Evolutionary conservation across 1,140 invertebrate species (phyloP).

Genomic region (Bombus affinis): DNA sequence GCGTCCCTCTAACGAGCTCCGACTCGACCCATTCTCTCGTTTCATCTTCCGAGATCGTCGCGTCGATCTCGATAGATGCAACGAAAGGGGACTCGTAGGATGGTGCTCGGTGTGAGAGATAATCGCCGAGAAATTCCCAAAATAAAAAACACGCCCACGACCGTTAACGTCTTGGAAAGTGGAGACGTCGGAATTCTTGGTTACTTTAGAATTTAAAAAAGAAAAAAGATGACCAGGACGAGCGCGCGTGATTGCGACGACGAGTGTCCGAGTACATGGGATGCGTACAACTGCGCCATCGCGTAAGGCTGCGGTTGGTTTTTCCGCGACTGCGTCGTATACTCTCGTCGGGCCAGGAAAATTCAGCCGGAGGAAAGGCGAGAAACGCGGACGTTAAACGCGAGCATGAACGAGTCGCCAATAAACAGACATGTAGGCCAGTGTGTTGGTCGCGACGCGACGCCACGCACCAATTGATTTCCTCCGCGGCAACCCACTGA

Average conservation of each 20-base stretch:
- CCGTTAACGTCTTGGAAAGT: not conserved
- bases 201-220: not conserved
- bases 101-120: too few species aligned
- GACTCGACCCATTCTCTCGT: conserved; percentile 4
- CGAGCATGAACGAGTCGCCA: conserved; percentile 24
- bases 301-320: conserved; percentile 23
- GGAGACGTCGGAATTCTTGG: not conserved
- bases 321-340: conserved; percentile 60
- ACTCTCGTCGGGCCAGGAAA: conserved; percentile 17
- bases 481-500: conserved; percentile 10
- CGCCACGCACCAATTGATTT: conserved; percentile 37
- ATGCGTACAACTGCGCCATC: conserved; percentile 49
- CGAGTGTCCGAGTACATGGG: not conserved
- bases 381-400: not conserved
- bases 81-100: too few species aligned
- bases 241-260: not conserved
- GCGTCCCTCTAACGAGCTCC: not conserved
- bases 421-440: conserved; percentile 54
- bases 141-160: not conserved
- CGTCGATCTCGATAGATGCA: not conserved
- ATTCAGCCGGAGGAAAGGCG: not conserved
- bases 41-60: not conserved
- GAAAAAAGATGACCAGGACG: not conserved
- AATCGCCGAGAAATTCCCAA: too few species aligned
- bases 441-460: conserved; percentile 28